phyloP scores from a whole-genome alignment of 2,888 invertebrate species.

The Caenorhabditis uteleia region DNA sequence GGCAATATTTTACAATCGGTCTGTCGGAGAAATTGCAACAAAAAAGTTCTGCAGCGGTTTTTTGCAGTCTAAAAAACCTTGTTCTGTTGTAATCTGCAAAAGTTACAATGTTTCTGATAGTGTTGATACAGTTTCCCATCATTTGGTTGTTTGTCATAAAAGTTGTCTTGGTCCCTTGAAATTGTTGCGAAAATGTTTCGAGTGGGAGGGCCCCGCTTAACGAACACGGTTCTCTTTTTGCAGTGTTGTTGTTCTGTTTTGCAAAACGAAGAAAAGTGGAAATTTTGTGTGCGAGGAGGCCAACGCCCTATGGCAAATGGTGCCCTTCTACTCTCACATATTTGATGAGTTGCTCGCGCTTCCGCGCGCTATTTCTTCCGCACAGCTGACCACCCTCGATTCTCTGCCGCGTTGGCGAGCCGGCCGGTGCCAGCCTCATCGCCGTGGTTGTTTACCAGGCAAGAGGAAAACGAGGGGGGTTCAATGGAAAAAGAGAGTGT shows the following conservation, averaged over 20 bases:
- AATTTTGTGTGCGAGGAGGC: conserved; percentile 16
- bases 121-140: no score
- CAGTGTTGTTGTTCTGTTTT: conserved; percentile 39
- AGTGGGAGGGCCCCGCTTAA: no score
- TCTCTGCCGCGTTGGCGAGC: conserved; percentile 36
- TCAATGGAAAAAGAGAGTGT: neutral
- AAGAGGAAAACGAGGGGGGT: conserved; percentile 11
- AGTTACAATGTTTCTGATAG: no score
- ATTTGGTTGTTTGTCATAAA: no score
- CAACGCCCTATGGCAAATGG: conserved; percentile 38
- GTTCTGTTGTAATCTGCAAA: no score
- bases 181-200: no score
- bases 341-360: conserved; percentile 27
- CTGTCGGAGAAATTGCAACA: no score
- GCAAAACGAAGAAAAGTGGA: conserved; percentile 28
- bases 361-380: conserved; percentile 10
- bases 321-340: conserved; percentile 29
- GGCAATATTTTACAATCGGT: no score
- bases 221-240: conserved; percentile 38
- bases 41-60: no score
- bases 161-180: no score
- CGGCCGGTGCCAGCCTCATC: conserved; percentile 42
- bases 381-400: conserved; percentile 36
- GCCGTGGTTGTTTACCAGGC: conserved; percentile 41
- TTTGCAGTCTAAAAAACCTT: no score